Percentiles rank a stretch among this genome's conserved stretches.
Conservation (phyloP, 1,140 invertebrate genomes). For the Leptopilina boulardi region DNA sequence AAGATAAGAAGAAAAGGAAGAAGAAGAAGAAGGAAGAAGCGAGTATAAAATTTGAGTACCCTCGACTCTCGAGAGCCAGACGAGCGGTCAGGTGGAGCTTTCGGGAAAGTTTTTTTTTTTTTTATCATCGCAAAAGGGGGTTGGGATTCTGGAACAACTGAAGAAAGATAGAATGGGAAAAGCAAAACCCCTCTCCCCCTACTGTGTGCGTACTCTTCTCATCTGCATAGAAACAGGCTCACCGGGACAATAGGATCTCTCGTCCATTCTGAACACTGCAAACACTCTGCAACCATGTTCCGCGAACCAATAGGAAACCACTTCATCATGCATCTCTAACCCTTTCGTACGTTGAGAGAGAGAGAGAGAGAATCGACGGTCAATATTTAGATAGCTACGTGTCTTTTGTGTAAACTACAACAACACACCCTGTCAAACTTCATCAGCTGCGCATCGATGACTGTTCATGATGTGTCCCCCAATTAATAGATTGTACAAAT, state of each 20-base stretch:
- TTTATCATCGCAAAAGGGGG: constrained; percentile 55
- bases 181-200: constrained; percentile 44
- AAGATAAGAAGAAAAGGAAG: neutral
- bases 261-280: constrained; percentile 71
- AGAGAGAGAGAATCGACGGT: constrained; percentile 53
- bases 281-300: constrained; percentile 70
- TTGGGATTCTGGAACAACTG: constrained; percentile 43
- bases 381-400: constrained; percentile 44
- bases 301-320: constrained; percentile 60
- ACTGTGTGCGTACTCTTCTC: constrained; percentile 61
- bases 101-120: constrained; percentile 49
- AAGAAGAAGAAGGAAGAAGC: neutral
- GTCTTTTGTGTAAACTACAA: constrained; percentile 35
- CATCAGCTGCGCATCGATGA: constrained; percentile 15
- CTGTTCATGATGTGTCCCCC: constrained; percentile 6
- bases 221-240: constrained; percentile 75
- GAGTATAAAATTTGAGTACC: constrained; percentile 26
- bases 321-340: constrained; percentile 66
- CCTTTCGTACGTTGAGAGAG: constrained; percentile 63
- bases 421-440: constrained; percentile 28
- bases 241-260: constrained; percentile 69
- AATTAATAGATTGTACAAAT: neutral
- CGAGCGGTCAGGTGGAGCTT: constrained; percentile 51
- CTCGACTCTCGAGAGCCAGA: neutral
- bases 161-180: constrained; percentile 46